Evolutionary conservation across 2,113 vertebrate genomes (phyloP).

Genomic region (Zapornia atra): DNA sequence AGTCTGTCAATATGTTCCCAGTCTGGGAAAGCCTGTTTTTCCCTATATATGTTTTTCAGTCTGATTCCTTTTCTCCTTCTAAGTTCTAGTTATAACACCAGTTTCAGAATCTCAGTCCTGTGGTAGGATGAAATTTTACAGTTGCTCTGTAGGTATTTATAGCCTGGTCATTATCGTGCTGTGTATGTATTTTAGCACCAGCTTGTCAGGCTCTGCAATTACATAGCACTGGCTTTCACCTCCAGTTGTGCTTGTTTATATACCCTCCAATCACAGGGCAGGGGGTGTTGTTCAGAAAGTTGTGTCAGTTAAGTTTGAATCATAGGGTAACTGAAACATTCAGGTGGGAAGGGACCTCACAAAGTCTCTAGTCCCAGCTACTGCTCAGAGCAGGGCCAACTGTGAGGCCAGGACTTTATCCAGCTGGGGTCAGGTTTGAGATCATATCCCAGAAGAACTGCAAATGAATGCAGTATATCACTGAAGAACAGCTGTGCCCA

Average conservation of each 20-base stretch:
- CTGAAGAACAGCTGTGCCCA: background rate
- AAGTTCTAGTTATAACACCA: background rate
- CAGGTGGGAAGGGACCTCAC: background rate
- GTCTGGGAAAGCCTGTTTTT: background rate
- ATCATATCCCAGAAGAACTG: background rate
- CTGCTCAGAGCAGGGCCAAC: background rate
- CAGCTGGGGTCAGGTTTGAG: background rate
- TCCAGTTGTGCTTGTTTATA: background rate
- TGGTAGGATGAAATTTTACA: background rate
- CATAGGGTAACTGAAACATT: background rate
- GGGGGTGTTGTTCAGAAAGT: background rate
- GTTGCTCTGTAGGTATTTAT: background rate
- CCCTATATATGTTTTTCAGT: background rate
- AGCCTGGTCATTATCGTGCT: background rate
- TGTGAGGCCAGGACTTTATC: background rate
- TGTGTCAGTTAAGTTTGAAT: background rate
- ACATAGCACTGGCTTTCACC: background rate
- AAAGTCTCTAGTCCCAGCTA: background rate
- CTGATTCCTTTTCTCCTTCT: background rate
- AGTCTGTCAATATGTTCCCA: background rate
- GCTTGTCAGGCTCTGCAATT: background rate
- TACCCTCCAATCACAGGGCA: background rate
- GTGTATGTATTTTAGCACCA: background rate
- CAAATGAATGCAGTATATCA: background rate
- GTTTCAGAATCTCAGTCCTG: background rate